Conservation (phyloP, 1,140 invertebrate genomes). For the Akabosia matsudoensis region DNA sequence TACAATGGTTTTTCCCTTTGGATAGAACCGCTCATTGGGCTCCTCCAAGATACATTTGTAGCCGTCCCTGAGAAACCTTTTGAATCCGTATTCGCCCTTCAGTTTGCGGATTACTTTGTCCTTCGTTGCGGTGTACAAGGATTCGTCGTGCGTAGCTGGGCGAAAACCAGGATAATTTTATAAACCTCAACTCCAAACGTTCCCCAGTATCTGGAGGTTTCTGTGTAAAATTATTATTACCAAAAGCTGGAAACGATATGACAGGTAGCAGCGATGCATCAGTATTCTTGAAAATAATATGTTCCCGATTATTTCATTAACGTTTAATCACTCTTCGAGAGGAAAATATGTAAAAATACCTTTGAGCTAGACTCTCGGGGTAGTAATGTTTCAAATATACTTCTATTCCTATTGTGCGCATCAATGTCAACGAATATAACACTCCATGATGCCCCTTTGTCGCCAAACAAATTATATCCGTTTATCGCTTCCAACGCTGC, state of each 20-base stretch:
- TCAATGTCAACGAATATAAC: constrained; percentile 99
- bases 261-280: constrained; percentile 86
- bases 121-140: constrained; percentile 80
- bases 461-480: constrained; percentile 97
- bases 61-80: constrained; percentile 92
- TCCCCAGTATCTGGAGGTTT: too few relatives aligned
- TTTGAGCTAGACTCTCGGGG: constrained; percentile 98
- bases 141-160: constrained; percentile 81
- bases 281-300: constrained; percentile 63
- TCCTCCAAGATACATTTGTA: constrained; percentile 88
- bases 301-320: constrained; percentile 9
- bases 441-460: constrained; percentile 94
- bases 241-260: constrained; percentile 96
- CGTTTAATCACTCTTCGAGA: neutral
- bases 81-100: constrained; percentile 88
- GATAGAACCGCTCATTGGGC: constrained; percentile 66
- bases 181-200: too few relatives aligned
- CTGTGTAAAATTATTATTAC: too few relatives aligned
- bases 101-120: constrained; percentile 79
- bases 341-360: constrained; percentile 56
- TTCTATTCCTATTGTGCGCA: constrained; percentile 97
- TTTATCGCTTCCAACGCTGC: constrained; percentile 97
- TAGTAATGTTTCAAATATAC: constrained; percentile 97
- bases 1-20: constrained; percentile 68
- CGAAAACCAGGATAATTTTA: neutral